A percentile compares a stretch with the other conserved stretches of the same genome.
phyloP scores from a whole-genome alignment of 2,113 vertebrate genomes.

The Turdus rufiventris region DNA sequence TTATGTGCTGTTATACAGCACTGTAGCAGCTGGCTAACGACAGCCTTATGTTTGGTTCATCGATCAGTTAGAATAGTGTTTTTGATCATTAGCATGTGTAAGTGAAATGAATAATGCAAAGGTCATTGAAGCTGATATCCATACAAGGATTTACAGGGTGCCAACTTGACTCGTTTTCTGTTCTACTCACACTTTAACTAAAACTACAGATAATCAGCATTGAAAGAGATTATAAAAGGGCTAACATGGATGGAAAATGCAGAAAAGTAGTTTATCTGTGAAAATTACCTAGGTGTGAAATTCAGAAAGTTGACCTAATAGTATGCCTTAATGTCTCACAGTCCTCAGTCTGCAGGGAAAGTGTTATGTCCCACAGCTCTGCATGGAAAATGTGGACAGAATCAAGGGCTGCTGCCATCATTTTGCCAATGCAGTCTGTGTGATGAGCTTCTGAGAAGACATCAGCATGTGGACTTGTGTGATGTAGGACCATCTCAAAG shows the following conservation, averaged over 20 bases:
- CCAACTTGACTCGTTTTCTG: neutral
- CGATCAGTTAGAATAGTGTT: neutral
- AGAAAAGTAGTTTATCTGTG: neutral
- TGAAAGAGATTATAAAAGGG: neutral
- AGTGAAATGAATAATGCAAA: neutral
- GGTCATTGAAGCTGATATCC: neutral
- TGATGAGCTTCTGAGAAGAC: neutral
- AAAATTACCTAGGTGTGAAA: neutral
- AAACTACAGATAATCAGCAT: neutral
- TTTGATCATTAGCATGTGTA: neutral
- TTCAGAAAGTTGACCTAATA: neutral
- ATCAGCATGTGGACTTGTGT: neutral
- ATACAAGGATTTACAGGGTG: neutral
- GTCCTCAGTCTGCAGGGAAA: neutral
- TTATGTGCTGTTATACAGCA: neutral
- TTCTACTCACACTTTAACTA: neutral
- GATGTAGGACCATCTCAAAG: neutral
- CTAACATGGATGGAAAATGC: neutral
- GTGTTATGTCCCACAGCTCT: neutral
- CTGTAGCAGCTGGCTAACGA: neutral
- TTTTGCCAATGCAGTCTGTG: neutral
- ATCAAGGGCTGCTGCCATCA: neutral
- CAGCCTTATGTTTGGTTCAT: neutral
- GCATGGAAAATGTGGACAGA: neutral
- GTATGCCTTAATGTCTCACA: neutral